Conservation (phyloP, 1,140 invertebrate species). For the Rhopalosiphum maidis region DNA sequence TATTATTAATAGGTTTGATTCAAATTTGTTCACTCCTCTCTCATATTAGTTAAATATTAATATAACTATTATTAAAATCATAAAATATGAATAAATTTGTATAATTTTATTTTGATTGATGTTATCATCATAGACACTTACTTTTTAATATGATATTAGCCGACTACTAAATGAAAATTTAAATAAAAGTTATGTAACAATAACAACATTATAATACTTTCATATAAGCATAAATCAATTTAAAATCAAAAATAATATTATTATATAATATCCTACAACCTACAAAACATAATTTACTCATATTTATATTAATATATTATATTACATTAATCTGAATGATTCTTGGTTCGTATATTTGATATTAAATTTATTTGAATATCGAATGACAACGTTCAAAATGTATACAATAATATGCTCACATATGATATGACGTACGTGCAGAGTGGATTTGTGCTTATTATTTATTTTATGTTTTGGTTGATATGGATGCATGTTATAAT, state of each 20-base stretch:
- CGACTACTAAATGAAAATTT: neutral
- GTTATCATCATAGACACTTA: neutral
- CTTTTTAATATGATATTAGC: neutral
- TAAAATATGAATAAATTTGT: neutral
- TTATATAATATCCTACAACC: neutral
- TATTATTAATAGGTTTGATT: neutral
- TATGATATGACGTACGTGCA: neutral
- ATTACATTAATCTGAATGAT: neutral
- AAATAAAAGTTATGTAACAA: neutral
- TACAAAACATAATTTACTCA: neutral
- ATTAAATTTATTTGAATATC: neutral
- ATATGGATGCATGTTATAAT: neutral
- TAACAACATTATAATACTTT: neutral
- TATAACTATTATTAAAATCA: neutral
- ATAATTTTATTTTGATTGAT: neutral
- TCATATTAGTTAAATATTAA: neutral
- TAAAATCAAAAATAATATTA: neutral
- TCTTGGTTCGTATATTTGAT: neutral
- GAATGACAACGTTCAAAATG: neutral
- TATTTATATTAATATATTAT: neutral
- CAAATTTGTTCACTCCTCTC: neutral
- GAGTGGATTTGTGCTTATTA: neutral
- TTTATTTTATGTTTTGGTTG: neutral
- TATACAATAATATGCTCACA: neutral
- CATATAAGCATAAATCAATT: neutral